Evolutionary conservation across 64 coral and sea anemone genomes (phyloP).

Genomic region (Montipora sp.): DNA sequence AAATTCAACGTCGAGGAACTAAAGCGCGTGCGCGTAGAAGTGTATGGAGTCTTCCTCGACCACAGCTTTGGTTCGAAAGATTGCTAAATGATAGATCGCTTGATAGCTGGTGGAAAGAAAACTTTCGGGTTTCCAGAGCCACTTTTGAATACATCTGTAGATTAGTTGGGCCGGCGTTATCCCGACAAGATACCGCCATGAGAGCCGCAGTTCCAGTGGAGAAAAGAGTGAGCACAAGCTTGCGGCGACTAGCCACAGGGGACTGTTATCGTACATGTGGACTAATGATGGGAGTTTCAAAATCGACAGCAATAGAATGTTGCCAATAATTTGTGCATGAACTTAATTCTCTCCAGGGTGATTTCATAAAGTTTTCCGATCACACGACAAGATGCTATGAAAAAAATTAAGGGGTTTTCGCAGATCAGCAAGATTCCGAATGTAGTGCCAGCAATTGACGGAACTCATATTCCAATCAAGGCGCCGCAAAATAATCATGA

Average conservation of each 20-base stretch:
- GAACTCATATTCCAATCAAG: constrained; percentile 26
- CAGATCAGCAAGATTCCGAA: neutral
- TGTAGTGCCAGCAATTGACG: constrained; percentile 10
- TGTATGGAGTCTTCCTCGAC: constrained; percentile 32
- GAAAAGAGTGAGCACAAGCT: constrained; percentile 25
- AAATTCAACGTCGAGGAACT: constrained; percentile 17
- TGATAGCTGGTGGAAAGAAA: constrained; percentile 49
- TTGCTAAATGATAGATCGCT: constrained; percentile 46
- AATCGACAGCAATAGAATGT: constrained; percentile 40
- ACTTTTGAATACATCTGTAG: constrained; percentile 59
- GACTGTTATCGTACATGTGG: constrained; percentile 32
- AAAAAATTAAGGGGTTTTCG: constrained; percentile 27
- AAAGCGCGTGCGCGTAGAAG: neutral
- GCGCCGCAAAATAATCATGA: constrained; percentile 1
- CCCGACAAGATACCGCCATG: constrained; percentile 22
- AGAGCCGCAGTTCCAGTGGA: constrained; percentile 28
- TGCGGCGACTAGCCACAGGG: constrained; percentile 29
- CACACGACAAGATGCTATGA: neutral
- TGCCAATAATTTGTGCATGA: constrained; percentile 69
- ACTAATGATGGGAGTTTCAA: constrained; percentile 29
- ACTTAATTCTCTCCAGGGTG: constrained; percentile 48
- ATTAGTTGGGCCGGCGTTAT: constrained; percentile 43
- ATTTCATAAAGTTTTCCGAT: constrained; percentile 18
- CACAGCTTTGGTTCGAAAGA: constrained; percentile 65
- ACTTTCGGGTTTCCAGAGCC: constrained; percentile 40